These are phyloP conservation scores for Entomyzon cyanotis DNA, from an alignment of 2,113 vertebrate species.

Conservation along the genomic window DNA sequence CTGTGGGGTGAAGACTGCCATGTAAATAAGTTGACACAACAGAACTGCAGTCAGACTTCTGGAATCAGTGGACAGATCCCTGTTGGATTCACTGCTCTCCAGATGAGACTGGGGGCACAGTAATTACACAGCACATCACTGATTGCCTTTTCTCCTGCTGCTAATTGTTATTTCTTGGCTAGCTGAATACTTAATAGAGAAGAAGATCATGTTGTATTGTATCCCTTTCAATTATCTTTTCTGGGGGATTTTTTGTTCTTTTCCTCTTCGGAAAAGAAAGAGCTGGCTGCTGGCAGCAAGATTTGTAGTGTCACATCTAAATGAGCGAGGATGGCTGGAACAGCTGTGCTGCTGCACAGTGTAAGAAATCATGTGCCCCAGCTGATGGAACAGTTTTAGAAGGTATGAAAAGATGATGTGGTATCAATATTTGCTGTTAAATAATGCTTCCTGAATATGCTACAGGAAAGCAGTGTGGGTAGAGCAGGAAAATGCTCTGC, in stretches of 20 bases:
- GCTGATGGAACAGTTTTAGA: neutral
- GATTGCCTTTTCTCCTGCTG: neutral
- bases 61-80: neutral
- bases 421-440: neutral
- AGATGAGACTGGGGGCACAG: neutral
- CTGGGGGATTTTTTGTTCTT: accelerated
- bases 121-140: neutral
- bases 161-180: neutral
- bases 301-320: neutral
- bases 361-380: neutral
- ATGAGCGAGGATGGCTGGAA: accelerated
- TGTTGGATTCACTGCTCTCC: neutral
- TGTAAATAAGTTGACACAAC: neutral
- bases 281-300: neutral
- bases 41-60: neutral
- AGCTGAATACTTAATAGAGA: neutral
- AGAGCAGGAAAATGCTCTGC: neutral
- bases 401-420: neutral
- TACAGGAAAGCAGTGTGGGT: neutral
- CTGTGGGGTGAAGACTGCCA: neutral
- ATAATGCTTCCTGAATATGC: neutral
- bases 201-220: neutral
- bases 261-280: neutral
- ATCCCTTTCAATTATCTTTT: neutral
- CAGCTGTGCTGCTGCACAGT: neutral